These are phyloP conservation scores for Pristionchus mayeri DNA, from an alignment of 2,888 invertebrate genomes.

Conservation along the genomic window DNA sequence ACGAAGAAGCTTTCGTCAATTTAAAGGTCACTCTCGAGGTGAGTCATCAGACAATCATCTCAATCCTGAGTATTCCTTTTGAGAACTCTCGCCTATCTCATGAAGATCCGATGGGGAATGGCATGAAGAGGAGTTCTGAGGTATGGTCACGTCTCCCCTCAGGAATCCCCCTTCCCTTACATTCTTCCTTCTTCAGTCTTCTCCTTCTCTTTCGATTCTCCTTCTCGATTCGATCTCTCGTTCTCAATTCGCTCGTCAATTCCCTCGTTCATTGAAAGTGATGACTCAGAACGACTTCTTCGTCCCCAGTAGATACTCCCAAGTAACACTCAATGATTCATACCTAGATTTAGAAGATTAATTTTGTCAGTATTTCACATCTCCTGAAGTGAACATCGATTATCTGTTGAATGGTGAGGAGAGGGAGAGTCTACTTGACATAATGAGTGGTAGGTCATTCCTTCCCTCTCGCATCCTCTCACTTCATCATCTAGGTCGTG, in stretches of 20 bases:
- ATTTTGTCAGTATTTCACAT: constrained; percentile 27
- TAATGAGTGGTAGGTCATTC: neutral
- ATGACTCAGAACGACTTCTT: constrained; percentile 29
- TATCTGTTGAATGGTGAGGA: constrained; percentile 27
- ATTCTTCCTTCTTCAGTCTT: neutral
- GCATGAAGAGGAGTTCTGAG: neutral
- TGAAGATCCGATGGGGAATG: neutral
- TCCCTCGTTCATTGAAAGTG: constrained; percentile 20
- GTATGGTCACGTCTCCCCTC: too few species aligned
- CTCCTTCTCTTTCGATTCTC: constrained; percentile 25
- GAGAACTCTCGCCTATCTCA: neutral
- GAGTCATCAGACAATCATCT: too few species aligned
- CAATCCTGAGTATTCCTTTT: neutral
- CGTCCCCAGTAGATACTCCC: constrained; percentile 42
- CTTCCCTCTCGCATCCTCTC: too few species aligned
- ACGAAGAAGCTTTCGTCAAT: constrained; percentile 42
- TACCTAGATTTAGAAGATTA: too few species aligned
- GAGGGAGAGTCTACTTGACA: neutral
- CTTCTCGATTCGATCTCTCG: constrained; percentile 24
- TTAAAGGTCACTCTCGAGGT: constrained; percentile 9
- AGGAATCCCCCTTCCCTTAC: too few species aligned
- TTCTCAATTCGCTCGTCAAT: constrained; percentile 13
- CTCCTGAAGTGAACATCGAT: constrained; percentile 4
- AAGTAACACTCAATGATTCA: neutral
- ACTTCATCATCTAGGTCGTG: neutral